These are phyloP conservation scores for Enteromius unitaeniatus DNA, from an alignment of 2,797 vertebrate species.

Conservation along the genomic window DNA sequence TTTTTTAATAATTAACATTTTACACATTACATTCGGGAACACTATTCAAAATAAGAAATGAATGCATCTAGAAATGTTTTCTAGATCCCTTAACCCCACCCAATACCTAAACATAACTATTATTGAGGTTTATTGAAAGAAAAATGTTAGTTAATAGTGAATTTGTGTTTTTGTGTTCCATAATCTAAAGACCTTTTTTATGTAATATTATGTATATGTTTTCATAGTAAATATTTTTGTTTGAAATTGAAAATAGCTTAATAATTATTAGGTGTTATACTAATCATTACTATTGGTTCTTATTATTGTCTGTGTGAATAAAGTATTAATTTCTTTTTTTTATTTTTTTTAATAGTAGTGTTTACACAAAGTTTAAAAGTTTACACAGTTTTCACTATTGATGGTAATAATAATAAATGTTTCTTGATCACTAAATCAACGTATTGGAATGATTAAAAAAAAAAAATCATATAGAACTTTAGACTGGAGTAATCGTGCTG, in stretches of 20 bases:
- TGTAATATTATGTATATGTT: background rate
- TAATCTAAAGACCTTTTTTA: background rate
- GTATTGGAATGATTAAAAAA: background rate
- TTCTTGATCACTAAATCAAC: background rate
- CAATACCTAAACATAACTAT: background rate
- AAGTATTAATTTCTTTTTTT: background rate
- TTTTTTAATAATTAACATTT: background rate
- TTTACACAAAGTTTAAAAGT: no score
- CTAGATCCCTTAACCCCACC: background rate
- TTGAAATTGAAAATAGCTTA: background rate
- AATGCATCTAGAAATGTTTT: background rate
- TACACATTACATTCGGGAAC: background rate
- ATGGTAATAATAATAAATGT: background rate
- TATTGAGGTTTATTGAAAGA: background rate
- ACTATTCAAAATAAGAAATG: background rate
- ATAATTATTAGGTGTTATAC: constrained; percentile 67
- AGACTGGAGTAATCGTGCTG: background rate
- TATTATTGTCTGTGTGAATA: background rate
- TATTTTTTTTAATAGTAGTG: background rate
- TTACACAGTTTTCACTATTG: background rate
- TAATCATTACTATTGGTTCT: background rate
- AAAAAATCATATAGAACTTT: background rate
- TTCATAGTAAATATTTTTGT: background rate
- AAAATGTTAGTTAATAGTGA: background rate
- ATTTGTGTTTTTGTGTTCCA: background rate